phyloP scores from a whole-genome alignment of 2,113 vertebrate species.

The Lampris incognitus region DNA sequence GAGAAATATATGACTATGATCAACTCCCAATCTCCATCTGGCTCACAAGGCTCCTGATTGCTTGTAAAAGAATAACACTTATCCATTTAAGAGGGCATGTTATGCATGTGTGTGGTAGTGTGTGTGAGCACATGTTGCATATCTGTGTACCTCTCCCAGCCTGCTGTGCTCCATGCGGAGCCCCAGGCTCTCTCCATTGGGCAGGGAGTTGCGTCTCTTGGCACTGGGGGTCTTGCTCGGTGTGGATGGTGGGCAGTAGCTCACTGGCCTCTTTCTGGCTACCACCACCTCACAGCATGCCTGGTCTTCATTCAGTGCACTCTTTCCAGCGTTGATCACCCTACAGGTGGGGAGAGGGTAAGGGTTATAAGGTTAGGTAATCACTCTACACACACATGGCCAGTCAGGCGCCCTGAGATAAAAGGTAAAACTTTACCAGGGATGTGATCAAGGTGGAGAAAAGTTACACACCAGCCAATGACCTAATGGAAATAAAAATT shows the following conservation, averaged over 20 bases:
- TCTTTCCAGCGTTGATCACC: slow-evolving; percentile 80
- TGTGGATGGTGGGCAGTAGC: slow-evolving; percentile 73
- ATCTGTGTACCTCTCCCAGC: slow-evolving; percentile 58
- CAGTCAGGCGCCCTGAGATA: background rate
- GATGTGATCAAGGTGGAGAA: no score
- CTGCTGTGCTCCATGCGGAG: slow-evolving; percentile 56
- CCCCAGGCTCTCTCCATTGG: slow-evolving; percentile 72
- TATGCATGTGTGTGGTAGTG: background rate
- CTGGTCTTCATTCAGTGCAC: slow-evolving; percentile 77
- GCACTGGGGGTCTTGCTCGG: slow-evolving; percentile 71
- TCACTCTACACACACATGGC: background rate
- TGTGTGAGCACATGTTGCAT: background rate
- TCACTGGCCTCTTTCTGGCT: slow-evolving; percentile 70
- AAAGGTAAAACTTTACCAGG: no score
- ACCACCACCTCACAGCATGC: slow-evolving; percentile 77
- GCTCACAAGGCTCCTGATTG: no score
- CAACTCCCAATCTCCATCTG: no score
- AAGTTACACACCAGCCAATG: no score
- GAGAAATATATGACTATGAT: no score
- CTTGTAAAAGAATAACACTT: no score
- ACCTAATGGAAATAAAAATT: no score
- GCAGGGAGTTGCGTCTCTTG: slow-evolving; percentile 75
- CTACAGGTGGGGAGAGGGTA: slow-evolving; percentile 38
- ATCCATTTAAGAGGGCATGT: background rate
- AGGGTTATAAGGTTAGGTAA: no score